Percentiles rank a stretch among this genome's conserved stretches.
Evolutionary conservation across 2,888 invertebrate genomes (phyloP).

Genomic region (Drosophila algonquin): DNA sequence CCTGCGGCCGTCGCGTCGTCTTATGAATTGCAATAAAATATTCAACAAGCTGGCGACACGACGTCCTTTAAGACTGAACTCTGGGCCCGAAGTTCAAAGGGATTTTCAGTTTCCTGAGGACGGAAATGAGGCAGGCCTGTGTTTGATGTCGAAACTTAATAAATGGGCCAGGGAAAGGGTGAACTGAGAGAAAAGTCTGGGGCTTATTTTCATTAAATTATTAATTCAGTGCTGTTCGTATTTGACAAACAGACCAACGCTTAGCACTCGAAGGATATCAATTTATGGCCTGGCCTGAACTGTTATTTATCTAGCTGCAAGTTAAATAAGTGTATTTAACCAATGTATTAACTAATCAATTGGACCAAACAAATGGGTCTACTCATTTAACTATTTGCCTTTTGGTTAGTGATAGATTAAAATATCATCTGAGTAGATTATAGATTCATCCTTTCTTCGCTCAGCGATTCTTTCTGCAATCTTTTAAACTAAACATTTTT

Average conservation of each 20-base stretch:
- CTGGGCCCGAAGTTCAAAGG: conserved; percentile 17
- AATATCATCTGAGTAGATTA: neutral
- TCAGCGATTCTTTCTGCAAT: neutral
- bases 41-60: conserved; percentile 18
- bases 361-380: too few relatives aligned
- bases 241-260: too few relatives aligned
- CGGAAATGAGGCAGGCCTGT: conserved; percentile 4
- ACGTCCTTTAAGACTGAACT: neutral
- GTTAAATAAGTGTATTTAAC: too few relatives aligned
- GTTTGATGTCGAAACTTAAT: neutral
- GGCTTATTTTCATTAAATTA: neutral
- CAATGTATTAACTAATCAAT: too few relatives aligned
- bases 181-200: neutral
- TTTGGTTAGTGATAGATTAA: too few relatives aligned
- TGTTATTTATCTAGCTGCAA: neutral
- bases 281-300: neutral
- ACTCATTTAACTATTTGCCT: too few relatives aligned
- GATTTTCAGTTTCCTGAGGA: neutral
- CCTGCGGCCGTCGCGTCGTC: conserved; percentile 35
- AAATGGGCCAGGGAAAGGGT: neutral
- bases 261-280: neutral
- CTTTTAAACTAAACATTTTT: too few relatives aligned
- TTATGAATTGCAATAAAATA: conserved; percentile 60
- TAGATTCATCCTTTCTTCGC: neutral
- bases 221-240: neutral